phyloP scores from a whole-genome alignment of 1,140 invertebrate species.

The Tribolium madens region DNA sequence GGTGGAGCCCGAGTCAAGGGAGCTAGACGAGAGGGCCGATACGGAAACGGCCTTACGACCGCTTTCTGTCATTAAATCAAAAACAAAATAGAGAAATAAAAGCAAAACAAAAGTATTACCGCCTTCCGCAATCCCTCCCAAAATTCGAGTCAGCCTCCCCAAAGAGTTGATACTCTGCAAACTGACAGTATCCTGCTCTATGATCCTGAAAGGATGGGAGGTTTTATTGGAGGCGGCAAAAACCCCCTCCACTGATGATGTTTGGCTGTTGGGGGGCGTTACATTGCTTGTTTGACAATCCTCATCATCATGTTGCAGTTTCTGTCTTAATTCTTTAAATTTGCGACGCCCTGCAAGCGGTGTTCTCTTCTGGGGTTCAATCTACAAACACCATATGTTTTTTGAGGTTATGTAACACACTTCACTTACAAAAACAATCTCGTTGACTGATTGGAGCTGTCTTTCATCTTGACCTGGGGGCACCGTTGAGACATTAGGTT shows the following conservation, averaged over 20 bases:
- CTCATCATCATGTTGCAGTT: slow-evolving; percentile 87
- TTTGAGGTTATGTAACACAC: neutral
- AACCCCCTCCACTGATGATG: slow-evolving; percentile 76
- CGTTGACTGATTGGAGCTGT: neutral
- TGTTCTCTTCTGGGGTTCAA: slow-evolving; percentile 16
- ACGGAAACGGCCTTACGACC: slow-evolving; percentile 55
- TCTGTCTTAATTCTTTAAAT: slow-evolving; percentile 85
- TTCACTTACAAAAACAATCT: slow-evolving; percentile 21
- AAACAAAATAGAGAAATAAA: no score
- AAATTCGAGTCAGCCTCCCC: slow-evolving; percentile 81
- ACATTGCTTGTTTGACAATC: slow-evolving; percentile 71
- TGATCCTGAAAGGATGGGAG: slow-evolving; percentile 82
- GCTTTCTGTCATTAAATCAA: neutral
- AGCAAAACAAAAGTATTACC: no score
- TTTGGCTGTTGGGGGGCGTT: slow-evolving; percentile 83
- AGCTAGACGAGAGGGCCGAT: slow-evolving; percentile 63
- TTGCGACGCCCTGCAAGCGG: slow-evolving; percentile 23
- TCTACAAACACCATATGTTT: neutral
- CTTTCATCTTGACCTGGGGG: neutral
- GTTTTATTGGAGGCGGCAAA: slow-evolving; percentile 67
- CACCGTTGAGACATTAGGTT: slow-evolving; percentile 54
- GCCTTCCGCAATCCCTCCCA: slow-evolving; percentile 35
- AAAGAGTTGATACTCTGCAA: slow-evolving; percentile 88
- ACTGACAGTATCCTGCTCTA: slow-evolving; percentile 87
- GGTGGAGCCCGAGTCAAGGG: slow-evolving; percentile 62